phyloP scores from a whole-genome alignment of 1,140 invertebrate species.

The Drosophila willistoni region DNA sequence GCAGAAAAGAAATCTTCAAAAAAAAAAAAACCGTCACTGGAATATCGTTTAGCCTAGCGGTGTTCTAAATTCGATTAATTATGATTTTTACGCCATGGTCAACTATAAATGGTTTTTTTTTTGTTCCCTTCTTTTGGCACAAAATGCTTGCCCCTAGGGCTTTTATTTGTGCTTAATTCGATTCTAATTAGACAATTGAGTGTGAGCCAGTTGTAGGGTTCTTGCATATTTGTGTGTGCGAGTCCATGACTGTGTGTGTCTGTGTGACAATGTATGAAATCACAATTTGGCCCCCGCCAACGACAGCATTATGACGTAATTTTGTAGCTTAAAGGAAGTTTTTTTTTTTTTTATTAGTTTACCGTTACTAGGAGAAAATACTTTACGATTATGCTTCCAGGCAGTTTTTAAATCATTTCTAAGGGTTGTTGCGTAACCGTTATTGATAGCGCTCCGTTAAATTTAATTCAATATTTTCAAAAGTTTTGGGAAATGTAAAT shows the following conservation, averaged over 20 bases:
- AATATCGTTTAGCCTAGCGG: constrained; percentile 60
- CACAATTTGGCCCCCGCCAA: constrained; percentile 36
- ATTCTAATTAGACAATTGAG: constrained; percentile 75
- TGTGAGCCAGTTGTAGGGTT: constrained; percentile 22
- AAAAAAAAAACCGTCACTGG: constrained; percentile 32
- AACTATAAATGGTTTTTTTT: constrained; percentile 54
- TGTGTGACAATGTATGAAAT: constrained; percentile 43
- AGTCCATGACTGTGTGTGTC: neutral
- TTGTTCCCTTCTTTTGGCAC: constrained; percentile 40
- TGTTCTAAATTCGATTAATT: constrained; percentile 78
- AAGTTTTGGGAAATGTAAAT: no score
- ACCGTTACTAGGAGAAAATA: constrained; percentile 27
- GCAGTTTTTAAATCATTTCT: neutral
- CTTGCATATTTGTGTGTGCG: constrained; percentile 20
- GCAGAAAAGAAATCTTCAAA: constrained; percentile 53
- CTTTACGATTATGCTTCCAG: neutral
- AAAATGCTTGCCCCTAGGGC: constrained; percentile 27
- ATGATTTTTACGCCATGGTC: constrained; percentile 55
- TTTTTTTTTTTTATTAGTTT: constrained; percentile 3
- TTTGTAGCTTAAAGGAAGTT: constrained; percentile 19
- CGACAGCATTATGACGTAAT: constrained; percentile 55
- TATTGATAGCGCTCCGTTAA: no score
- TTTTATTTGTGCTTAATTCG: constrained; percentile 58
- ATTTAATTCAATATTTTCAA: no score
- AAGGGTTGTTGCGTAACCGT: constrained; percentile 10